These are phyloP conservation scores for Gonioctena quinquepunctata DNA, from an alignment of 1,140 invertebrate genomes.

Conservation along the genomic window DNA sequence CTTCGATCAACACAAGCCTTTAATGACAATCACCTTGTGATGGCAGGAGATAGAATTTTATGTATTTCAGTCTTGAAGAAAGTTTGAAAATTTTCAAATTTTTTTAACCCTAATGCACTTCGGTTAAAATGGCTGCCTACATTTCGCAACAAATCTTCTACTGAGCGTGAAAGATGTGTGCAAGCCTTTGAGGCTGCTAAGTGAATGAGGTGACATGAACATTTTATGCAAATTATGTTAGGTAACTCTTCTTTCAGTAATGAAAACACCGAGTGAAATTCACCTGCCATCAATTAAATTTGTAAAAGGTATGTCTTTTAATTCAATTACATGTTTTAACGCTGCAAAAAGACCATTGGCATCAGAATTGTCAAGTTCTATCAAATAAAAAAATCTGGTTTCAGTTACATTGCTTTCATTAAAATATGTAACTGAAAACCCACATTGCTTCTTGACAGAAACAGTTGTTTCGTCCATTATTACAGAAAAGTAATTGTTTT, in stretches of 20 bases:
- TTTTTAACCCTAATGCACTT: not conserved
- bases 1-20: not conserved
- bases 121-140: not conserved
- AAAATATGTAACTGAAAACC: constrained; percentile 26
- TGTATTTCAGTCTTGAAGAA: not conserved
- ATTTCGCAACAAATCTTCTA: constrained; percentile 21
- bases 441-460: constrained; percentile 22
- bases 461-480: no score
- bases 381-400: constrained; percentile 31
- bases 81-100: not conserved
- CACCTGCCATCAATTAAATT: not conserved
- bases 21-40: not conserved
- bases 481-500: constrained; percentile 4
- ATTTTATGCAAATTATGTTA: constrained; percentile 15
- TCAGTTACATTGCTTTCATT: constrained; percentile 4
- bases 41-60: not conserved
- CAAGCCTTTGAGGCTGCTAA: constrained; percentile 16
- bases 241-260: constrained; percentile 7
- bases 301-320: not conserved
- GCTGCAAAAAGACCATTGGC: constrained; percentile 25
- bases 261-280: not conserved
- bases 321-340: constrained; percentile 26
- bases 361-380: constrained; percentile 26
- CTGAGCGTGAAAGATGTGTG: constrained; percentile 9
- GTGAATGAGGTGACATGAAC: constrained; percentile 29